A percentile compares a stretch with the other conserved stretches of the same genome.
Conservation (phyloP, 2,113 vertebrate species). For the Perognathus longimembris region DNA sequence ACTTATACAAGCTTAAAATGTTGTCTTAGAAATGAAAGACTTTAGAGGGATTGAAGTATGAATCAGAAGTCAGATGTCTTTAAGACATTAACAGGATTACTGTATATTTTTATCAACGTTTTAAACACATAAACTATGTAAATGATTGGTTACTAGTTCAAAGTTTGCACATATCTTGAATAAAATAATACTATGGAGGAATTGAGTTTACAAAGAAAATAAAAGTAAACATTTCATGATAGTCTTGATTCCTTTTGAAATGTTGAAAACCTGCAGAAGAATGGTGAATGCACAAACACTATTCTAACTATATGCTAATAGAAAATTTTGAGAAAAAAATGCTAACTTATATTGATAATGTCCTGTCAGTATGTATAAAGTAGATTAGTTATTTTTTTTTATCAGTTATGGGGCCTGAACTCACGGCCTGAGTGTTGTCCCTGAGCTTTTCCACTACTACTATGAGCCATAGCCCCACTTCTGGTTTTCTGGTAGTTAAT, state of each 20-base stretch:
- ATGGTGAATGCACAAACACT: background rate
- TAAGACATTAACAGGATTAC: background rate
- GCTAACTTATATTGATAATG: background rate
- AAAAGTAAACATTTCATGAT: background rate
- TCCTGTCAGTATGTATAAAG: background rate
- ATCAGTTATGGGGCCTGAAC: no score
- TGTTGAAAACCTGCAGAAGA: background rate
- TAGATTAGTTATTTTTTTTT: background rate
- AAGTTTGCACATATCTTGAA: background rate
- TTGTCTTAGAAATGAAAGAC: background rate
- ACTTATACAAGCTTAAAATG: accelerated
- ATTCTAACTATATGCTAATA: background rate
- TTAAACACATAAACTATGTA: background rate
- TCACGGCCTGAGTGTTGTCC: no score
- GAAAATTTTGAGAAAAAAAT: background rate
- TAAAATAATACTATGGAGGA: background rate
- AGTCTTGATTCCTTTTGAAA: background rate
- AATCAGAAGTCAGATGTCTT: background rate
- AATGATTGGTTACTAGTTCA: background rate
- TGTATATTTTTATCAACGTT: background rate
- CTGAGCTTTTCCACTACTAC: no score
- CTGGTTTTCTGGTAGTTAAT: no score
- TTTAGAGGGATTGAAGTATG: background rate
- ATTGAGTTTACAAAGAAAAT: background rate
- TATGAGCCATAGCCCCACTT: no score